Evolutionary conservation across 2,113 vertebrate species (phyloP).

Genomic region (Pterocles gutturalis): DNA sequence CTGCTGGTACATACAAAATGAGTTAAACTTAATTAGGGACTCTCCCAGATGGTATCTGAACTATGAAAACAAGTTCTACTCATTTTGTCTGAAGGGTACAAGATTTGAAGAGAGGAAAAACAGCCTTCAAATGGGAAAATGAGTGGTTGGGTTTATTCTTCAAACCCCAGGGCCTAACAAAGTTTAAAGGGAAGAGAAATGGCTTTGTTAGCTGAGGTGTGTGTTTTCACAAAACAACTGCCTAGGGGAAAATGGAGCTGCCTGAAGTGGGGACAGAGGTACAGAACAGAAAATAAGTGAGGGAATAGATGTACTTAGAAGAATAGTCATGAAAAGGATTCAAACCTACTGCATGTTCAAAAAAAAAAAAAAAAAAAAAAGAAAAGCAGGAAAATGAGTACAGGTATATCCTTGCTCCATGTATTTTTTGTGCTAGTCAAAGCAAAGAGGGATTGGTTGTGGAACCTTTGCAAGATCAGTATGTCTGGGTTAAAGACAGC

Average conservation of each 20-base stretch:
- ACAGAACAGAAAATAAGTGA: neutral
- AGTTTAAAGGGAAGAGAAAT: constrained; percentile 18
- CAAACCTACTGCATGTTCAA: neutral
- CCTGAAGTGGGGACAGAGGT: neutral
- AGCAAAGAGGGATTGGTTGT: neutral
- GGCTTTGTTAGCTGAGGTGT: neutral
- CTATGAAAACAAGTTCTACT: neutral
- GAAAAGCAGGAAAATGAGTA: neutral
- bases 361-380: neutral
- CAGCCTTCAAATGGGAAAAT: neutral
- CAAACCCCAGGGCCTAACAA: neutral
- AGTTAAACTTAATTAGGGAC: neutral
- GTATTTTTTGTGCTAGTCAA: neutral
- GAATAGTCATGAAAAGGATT: neutral
- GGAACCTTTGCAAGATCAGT: neutral
- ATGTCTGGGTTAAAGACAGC: neutral
- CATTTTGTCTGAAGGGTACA: neutral
- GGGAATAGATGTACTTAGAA: neutral
- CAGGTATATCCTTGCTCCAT: neutral
- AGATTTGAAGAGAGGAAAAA: neutral
- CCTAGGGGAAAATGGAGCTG: neutral
- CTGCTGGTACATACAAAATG: neutral
- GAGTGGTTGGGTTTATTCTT: neutral
- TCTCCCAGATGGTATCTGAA: neutral
- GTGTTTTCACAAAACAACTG: neutral